phyloP scores from a whole-genome alignment of 1,140 invertebrate species.

The Sogatella furcifera region DNA sequence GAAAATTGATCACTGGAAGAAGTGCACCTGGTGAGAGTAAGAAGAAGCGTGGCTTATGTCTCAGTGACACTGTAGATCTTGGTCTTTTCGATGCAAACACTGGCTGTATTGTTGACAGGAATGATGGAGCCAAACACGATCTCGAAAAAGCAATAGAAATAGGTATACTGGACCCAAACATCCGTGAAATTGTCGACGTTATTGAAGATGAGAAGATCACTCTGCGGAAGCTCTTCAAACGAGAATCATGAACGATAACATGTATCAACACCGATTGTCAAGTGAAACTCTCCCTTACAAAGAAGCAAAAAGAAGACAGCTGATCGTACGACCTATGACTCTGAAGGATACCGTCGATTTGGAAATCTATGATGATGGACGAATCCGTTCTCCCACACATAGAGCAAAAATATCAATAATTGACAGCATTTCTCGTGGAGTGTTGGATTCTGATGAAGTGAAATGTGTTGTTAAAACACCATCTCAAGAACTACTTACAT shows the following conservation, averaged over 20 bases:
- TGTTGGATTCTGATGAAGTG: conserved; percentile 68
- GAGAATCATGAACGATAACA: conserved; percentile 67
- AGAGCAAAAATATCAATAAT: conserved; percentile 62
- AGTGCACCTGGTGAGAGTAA: neutral
- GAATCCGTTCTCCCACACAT: conserved; percentile 68
- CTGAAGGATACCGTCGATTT: conserved; percentile 77
- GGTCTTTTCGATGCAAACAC: conserved; percentile 62
- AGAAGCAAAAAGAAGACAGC: conserved; percentile 63
- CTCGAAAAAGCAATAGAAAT: conserved; percentile 68
- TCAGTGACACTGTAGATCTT: conserved; percentile 71
- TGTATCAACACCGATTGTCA: conserved; percentile 60
- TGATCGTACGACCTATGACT: conserved; percentile 81
- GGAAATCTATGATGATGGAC: conserved; percentile 63
- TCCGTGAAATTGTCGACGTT: conserved; percentile 72
- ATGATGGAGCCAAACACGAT: conserved; percentile 66
- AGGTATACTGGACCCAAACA: conserved; percentile 59
- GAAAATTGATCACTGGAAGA: conserved; percentile 24
- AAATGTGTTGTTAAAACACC: conserved; percentile 76
- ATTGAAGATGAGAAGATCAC: conserved; percentile 68
- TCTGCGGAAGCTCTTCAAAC: conserved; percentile 62
- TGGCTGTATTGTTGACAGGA: conserved; percentile 70
- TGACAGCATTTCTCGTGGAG: conserved; percentile 72
- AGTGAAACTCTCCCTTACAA: conserved; percentile 64
- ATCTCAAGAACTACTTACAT: conserved; percentile 64
- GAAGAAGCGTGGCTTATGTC: conserved; percentile 43